Conservation (phyloP, 2,888 invertebrate genomes). For the Glaucopsyche alexis region DNA sequence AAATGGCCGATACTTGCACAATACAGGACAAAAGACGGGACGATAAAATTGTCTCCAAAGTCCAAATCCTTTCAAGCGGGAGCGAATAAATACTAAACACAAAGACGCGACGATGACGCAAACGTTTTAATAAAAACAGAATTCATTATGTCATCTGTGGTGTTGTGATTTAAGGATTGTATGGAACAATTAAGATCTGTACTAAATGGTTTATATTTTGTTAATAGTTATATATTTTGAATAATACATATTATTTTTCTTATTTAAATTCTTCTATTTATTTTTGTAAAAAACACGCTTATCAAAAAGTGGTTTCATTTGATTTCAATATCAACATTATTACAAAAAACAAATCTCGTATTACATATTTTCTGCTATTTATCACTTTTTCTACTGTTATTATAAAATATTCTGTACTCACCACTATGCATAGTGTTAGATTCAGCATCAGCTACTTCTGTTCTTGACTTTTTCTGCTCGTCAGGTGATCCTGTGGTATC, state of each 20-base stretch:
- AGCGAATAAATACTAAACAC: constrained; percentile 63
- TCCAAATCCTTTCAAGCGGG: constrained; percentile 63
- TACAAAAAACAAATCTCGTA: too few relatives aligned
- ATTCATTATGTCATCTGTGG: constrained; percentile 31
- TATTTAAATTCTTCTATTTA: neutral
- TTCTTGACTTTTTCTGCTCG: constrained; percentile 86
- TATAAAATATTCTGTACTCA: constrained; percentile 69
- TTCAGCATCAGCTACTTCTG: constrained; percentile 92
- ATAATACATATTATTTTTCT: neutral
- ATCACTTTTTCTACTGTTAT: neutral
- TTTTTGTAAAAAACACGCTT: neutral
- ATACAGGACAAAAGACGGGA: constrained; percentile 59
- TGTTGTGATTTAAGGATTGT: constrained; percentile 4
- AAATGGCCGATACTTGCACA: constrained; percentile 63
- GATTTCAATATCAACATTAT: constrained; percentile 3
- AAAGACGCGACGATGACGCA: constrained; percentile 50
- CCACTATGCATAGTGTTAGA: constrained; percentile 95
- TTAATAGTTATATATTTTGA: neutral
- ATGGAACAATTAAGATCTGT: neutral
- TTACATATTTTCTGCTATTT: too few relatives aligned
- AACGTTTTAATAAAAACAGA: constrained; percentile 39
- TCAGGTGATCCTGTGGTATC: constrained; percentile 83
- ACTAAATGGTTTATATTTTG: constrained; percentile 6
- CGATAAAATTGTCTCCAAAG: constrained; percentile 70
- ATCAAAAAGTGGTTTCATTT: neutral